These are phyloP conservation scores for Ditula angustiorana DNA, from an alignment of 2,888 invertebrate genomes.

Conservation along the genomic window DNA sequence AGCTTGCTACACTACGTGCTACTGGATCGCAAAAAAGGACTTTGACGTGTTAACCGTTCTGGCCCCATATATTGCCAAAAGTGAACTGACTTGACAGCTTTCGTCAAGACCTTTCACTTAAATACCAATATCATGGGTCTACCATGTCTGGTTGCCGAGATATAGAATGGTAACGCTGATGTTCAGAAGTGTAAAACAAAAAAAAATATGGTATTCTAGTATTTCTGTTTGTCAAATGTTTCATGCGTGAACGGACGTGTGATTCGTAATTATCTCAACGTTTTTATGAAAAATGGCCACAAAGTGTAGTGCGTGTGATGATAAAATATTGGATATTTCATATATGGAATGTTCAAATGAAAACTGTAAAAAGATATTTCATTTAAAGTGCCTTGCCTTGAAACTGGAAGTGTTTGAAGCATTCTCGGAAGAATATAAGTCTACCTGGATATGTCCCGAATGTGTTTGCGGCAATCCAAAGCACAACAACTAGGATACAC, in stretches of 20 bases:
- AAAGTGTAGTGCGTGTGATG: conserved; percentile 21
- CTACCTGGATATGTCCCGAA: conserved; percentile 24
- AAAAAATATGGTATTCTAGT: no score
- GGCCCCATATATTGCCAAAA: no score
- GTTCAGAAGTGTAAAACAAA: no score
- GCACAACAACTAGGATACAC: conserved; percentile 11
- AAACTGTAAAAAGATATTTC: conserved; percentile 13
- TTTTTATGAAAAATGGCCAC: conserved; percentile 3
- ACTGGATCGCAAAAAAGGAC: no score
- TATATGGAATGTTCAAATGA: conserved; percentile 29
- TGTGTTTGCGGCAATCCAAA: conserved; percentile 15
- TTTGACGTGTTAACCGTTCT: no score
- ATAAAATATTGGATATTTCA: conserved; percentile 10
- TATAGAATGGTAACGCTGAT: no score
- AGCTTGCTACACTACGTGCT: no score
- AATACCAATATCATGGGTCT: no score
- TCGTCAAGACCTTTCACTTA: no score
- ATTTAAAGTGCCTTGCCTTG: conserved; percentile 19
- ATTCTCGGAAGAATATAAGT: conserved; percentile 21
- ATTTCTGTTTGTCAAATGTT: no score
- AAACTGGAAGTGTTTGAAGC: conserved; percentile 1
- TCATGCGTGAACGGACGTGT: not conserved
- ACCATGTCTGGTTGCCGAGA: no score
- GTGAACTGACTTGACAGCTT: no score
- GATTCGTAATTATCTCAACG: not conserved